Evolutionary conservation across 2,113 vertebrate genomes (phyloP).

Genomic region (Trachemys scripta): DNA sequence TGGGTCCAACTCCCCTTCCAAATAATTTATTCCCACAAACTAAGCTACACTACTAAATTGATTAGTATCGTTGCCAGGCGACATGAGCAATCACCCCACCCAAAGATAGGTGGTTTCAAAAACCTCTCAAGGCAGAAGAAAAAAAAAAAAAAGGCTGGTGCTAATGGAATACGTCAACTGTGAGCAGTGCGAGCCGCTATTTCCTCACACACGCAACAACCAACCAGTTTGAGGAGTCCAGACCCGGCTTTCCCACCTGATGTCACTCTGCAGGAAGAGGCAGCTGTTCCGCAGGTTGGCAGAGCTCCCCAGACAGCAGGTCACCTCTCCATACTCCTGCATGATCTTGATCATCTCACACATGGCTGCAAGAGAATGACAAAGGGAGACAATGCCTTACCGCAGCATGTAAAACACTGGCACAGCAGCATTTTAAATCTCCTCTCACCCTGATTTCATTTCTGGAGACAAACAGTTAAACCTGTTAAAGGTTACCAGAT

Average conservation of each 20-base stretch:
- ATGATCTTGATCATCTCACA: constrained; percentile 99
- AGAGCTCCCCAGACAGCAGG: constrained; percentile 96
- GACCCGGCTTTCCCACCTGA: constrained; percentile 84
- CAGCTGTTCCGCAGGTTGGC: constrained; percentile 95
- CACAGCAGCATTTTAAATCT: background rate
- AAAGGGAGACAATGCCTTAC: background rate
- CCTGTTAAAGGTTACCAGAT: background rate
- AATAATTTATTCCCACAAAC: background rate
- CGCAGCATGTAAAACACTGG: background rate
- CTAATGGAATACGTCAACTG: background rate
- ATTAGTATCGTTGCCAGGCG: background rate
- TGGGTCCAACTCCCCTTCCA: background rate
- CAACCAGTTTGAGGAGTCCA: background rate
- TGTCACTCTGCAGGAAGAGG: constrained; percentile 95
- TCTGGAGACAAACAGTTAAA: background rate
- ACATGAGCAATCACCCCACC: background rate
- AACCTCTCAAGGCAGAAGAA: background rate
- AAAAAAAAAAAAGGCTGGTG: background rate
- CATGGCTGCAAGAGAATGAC: constrained; percentile 86
- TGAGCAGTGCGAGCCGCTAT: background rate
- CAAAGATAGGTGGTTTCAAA: background rate
- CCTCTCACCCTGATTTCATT: background rate
- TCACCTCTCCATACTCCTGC: constrained; percentile 97
- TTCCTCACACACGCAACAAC: background rate
- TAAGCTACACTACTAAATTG: background rate